These are phyloP conservation scores for Sebastolobus altivelis DNA, from an alignment of 2,797 vertebrate species.

Conservation along the genomic window DNA sequence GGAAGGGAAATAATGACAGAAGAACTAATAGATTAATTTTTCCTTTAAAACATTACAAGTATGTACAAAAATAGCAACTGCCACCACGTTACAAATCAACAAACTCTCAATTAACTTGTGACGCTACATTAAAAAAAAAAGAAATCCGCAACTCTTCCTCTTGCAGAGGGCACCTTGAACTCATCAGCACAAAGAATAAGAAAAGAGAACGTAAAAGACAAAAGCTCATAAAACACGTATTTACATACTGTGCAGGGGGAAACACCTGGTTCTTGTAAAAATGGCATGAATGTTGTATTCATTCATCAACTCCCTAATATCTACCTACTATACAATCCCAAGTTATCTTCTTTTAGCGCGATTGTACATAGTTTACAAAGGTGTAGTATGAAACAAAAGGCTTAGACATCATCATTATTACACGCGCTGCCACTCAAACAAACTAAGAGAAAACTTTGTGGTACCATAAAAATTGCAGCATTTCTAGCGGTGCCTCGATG, in stretches of 20 bases:
- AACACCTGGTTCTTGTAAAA: slow-evolving; percentile 61
- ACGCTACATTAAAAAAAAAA: slow-evolving; percentile 40
- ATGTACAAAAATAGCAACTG: slow-evolving; percentile 75
- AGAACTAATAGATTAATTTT: slow-evolving; percentile 35
- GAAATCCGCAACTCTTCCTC: slow-evolving; percentile 21
- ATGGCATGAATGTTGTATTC: slow-evolving; percentile 58
- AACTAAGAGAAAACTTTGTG: slow-evolving; percentile 61
- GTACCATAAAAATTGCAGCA: slow-evolving; percentile 76
- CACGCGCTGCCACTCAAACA: slow-evolving; percentile 60
- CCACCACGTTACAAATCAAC: slow-evolving; percentile 68
- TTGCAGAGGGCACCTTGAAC: slow-evolving; percentile 23
- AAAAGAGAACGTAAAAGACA: slow-evolving; percentile 39
- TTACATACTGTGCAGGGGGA: slow-evolving; percentile 64
- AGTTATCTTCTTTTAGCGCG: slow-evolving; percentile 71
- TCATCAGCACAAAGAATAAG: slow-evolving; percentile 45
- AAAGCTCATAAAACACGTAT: slow-evolving; percentile 57
- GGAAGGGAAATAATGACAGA: slow-evolving; percentile 33
- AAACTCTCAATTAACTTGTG: slow-evolving; percentile 35
- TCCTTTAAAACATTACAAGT: slow-evolving; percentile 66
- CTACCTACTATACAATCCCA: slow-evolving; percentile 72
- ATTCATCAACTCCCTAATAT: slow-evolving; percentile 70
- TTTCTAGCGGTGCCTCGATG: slow-evolving; percentile 71
- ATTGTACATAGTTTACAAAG: slow-evolving; percentile 80
- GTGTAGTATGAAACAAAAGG: slow-evolving; percentile 66
- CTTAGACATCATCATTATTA: slow-evolving; percentile 70